Evolutionary conservation across 1,140 invertebrate genomes (phyloP).

Genomic region (Leptinotarsa defecta): DNA sequence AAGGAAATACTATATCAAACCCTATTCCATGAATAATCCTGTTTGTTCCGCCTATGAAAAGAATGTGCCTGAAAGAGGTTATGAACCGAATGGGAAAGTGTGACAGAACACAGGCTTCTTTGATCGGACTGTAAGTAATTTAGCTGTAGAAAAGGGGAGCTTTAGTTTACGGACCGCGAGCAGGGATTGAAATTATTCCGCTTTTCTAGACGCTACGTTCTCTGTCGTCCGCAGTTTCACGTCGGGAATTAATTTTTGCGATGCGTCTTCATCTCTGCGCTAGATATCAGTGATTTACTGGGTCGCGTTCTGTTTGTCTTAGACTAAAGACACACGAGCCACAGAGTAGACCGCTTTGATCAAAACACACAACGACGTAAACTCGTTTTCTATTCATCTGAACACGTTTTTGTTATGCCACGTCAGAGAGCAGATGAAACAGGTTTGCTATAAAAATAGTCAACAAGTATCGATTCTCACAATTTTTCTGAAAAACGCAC

Average conservation of each 20-base stretch:
- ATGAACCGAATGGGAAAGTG: conserved; percentile 26
- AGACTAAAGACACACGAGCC: too few relatives aligned
- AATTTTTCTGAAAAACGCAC: too few relatives aligned
- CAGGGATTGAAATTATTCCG: conserved; percentile 48
- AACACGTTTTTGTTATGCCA: too few relatives aligned
- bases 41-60: neutral
- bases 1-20: too few relatives aligned
- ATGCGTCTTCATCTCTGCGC: conserved; percentile 34
- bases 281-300: conserved; percentile 4
- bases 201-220: conserved; percentile 40
- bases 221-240: conserved; percentile 37
- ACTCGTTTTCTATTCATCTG: too few relatives aligned
- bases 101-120: conserved; percentile 34
- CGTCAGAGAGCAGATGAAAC: too few relatives aligned
- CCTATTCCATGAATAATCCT: neutral
- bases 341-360: too few relatives aligned
- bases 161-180: conserved; percentile 39
- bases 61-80: conserved; percentile 26
- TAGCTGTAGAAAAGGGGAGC: conserved; percentile 34
- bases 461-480: too few relatives aligned
- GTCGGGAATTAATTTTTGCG: conserved; percentile 33
- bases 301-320: neutral
- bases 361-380: too few relatives aligned
- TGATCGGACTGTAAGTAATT: conserved; percentile 46
- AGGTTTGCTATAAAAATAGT: too few relatives aligned